These are phyloP conservation scores for Montipora cactus DNA, from an alignment of 64 coral and sea anemone species.

Conservation along the genomic window DNA sequence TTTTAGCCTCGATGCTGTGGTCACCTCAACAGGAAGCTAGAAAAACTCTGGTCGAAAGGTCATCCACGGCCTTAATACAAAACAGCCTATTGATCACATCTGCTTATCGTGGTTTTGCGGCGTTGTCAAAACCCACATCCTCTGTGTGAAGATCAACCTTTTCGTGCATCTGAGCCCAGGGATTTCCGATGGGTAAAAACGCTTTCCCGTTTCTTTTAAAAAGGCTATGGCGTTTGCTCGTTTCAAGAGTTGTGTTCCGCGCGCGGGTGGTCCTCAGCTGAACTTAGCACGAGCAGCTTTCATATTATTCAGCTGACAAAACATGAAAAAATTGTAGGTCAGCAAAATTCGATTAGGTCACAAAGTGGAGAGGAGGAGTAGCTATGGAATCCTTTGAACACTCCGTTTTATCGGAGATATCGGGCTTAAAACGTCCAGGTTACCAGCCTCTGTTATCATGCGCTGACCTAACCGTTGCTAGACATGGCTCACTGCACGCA, in stretches of 20 bases:
- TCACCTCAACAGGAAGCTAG: not conserved
- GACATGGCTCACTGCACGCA: not conserved
- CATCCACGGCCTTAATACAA: not conserved
- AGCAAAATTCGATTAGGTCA: not conserved
- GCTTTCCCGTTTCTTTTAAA: too few species aligned
- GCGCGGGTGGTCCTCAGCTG: conserved; percentile 3
- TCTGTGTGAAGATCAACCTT: not conserved
- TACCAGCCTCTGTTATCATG: not conserved
- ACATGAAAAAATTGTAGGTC: not conserved
- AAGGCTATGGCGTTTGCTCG: not conserved
- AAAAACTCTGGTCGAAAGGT: conserved; percentile 11
- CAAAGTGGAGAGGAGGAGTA: not conserved
- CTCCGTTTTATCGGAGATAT: not conserved
- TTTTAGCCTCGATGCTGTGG: conserved; percentile 26
- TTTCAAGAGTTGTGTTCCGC: not conserved
- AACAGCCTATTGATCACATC: conserved; percentile 24
- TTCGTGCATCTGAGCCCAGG: not conserved
- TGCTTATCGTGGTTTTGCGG: conserved; percentile 39
- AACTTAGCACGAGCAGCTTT: not conserved
- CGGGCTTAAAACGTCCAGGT: not conserved
- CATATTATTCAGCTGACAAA: not conserved
- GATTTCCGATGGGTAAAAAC: not conserved
- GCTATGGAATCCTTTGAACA: not conserved
- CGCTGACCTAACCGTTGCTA: not conserved
- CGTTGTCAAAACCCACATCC: conserved; percentile 13